Evolutionary conservation across 2,113 vertebrate genomes (phyloP).

Genomic region (Chrysemys picta): DNA sequence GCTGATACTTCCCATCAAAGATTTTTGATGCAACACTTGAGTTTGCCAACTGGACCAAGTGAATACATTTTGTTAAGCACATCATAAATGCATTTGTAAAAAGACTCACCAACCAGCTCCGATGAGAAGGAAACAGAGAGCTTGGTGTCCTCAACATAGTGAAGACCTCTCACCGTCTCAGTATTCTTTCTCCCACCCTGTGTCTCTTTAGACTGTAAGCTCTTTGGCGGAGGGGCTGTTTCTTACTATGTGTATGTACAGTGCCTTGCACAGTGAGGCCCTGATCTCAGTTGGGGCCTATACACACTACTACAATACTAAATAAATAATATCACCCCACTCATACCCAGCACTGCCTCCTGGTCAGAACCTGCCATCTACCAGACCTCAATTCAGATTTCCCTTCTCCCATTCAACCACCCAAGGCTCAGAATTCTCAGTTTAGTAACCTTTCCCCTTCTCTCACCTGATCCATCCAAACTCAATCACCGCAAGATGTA

Average conservation of each 20-base stretch:
- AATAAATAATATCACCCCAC: not conserved
- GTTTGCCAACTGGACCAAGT: constrained; percentile 72
- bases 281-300: not conserved
- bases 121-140: constrained; percentile 36
- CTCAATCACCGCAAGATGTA: not conserved
- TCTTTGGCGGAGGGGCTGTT: not conserved
- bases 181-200: not conserved
- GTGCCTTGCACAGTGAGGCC: not conserved
- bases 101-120: constrained; percentile 50
- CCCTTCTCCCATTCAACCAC: not conserved
- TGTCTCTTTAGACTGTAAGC: constrained; percentile 20
- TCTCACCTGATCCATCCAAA: not conserved
- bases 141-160: not conserved
- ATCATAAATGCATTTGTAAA: constrained; percentile 70
- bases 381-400: not conserved
- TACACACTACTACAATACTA: not conserved
- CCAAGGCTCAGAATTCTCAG: not conserved
- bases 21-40: constrained; percentile 75
- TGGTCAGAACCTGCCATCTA: not conserved
- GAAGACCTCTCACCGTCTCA: constrained; percentile 1
- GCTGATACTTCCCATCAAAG: constrained; percentile 75
- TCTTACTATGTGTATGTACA: not conserved
- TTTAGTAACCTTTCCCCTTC: not conserved
- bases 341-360: not conserved
- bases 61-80: constrained; percentile 75